Evolutionary conservation across 1,140 invertebrate species (phyloP), one percentile per base, ranked within the genome.

Genomic region (Vanessa atalanta): DNA sequence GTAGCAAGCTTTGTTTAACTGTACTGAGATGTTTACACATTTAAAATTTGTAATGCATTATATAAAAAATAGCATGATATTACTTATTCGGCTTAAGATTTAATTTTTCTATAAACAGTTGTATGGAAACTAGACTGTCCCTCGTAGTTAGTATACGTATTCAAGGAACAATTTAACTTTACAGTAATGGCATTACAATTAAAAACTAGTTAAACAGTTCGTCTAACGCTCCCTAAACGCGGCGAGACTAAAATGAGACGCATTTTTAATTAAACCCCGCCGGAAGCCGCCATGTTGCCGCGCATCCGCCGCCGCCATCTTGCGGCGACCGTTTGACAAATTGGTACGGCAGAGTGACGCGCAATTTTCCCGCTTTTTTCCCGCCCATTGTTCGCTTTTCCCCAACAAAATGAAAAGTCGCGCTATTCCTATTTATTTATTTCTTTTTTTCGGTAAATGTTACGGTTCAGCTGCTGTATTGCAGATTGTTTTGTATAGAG

Each of bases 361-460:
- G 90, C 90, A 93, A 93, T 93, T 92, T 92, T 90, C 87, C 88
- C 88, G 86, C 86, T 89, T 84, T 92, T 92, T 92, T 90, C 88
- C 87, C 87, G 85, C 83, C 88, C 84, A 93, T 93, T 93, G 90
- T 93, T 89, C 88, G 86, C 88, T 89, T 90, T 88, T 86, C 86
- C 83, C 88, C 89, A 85, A 89, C 88, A 92, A 90, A 91, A 92
- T 92, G 90, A 92, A 92, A 92, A 92, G 88, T 92, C 89, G 84
- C 81, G 84, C 87, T 83, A 83, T 87, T 90, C 84, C 82, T 85
- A 81, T 90, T 88, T 89, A 84, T 87, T 85, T 83, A 84, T 86
- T 87, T 88, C 79, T 79, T 82, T 84, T 87, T 87, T 88, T 87
- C 78, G 76, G 83, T 84, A 84, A 87, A 89, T 87, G 83, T 85